These are phyloP conservation scores for Apostichopus californicus DNA, from an alignment of 35 echinoderm and acorn worm species.

Conservation along the genomic window DNA sequence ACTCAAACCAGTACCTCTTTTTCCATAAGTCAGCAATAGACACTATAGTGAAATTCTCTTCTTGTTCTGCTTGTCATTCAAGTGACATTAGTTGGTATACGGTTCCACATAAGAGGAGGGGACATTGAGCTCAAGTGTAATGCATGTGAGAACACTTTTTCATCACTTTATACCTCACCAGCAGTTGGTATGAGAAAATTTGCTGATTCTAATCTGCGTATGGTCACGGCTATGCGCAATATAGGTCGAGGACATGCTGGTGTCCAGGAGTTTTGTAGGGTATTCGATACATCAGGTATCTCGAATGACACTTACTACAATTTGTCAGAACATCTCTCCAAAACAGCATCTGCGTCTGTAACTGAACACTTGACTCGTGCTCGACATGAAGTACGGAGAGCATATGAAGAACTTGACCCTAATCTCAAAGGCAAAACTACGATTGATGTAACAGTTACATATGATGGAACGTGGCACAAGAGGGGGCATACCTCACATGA, in stretches of 20 bases:
- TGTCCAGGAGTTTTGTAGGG: neutral
- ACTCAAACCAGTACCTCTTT: neutral
- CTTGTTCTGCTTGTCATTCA: constrained; percentile 11
- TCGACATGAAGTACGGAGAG: neutral
- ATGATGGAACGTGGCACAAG: constrained; percentile 39
- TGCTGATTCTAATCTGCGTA: constrained; percentile 3
- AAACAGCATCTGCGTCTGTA: neutral
- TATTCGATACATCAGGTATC: constrained; percentile 21
- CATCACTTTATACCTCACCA: constrained; percentile 15
- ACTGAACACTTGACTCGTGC: neutral
- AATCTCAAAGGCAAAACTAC: neutral
- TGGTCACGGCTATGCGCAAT: constrained; percentile 29
- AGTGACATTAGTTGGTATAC: neutral
- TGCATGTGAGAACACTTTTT: neutral
- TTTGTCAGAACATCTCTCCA: neutral
- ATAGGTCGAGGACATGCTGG: neutral
- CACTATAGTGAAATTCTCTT: neutral
- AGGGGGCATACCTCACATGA: constrained; percentile 19
- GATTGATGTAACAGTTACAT: constrained; percentile 1
- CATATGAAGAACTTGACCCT: neutral
- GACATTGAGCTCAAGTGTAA: constrained; percentile 13
- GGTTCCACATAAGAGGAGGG: neutral
- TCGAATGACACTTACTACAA: neutral
- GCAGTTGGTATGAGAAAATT: constrained; percentile 8
- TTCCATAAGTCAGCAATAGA: neutral